phyloP scores from a whole-genome alignment of 2,888 invertebrate species.

The Andrena minutula region DNA sequence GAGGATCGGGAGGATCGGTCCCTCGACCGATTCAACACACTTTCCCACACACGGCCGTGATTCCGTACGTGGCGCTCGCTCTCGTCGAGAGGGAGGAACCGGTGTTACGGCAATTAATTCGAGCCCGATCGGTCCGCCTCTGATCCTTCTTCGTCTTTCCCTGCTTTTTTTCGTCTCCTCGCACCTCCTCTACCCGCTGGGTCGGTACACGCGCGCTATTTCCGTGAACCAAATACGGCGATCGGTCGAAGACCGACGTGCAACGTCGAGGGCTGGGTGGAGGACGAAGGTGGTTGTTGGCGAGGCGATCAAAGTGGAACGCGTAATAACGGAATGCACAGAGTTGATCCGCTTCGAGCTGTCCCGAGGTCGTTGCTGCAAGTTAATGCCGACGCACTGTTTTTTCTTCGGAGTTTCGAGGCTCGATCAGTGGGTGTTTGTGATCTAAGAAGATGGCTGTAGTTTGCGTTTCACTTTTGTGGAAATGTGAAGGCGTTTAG shows the following conservation, averaged over 20 bases:
- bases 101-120: slow-evolving; percentile 73
- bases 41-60: slow-evolving; percentile 65
- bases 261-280: slow-evolving; percentile 33
- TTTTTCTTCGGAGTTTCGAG: not conserved
- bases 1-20: slow-evolving; percentile 17
- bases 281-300: slow-evolving; percentile 49
- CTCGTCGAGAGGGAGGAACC: slow-evolving; percentile 70
- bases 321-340: slow-evolving; percentile 74
- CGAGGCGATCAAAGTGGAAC: slow-evolving; percentile 70
- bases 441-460: not conserved
- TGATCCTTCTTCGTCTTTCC: slow-evolving; percentile 54
- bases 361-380: slow-evolving; percentile 24
- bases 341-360: slow-evolving; percentile 65
- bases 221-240: slow-evolving; percentile 73
- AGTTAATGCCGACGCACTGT: not conserved
- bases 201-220: slow-evolving; percentile 62
- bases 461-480: not conserved
- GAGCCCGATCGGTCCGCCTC: slow-evolving; percentile 67
- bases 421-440: slow-evolving; percentile 20
- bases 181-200: not conserved
- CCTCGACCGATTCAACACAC: slow-evolving; percentile 59
- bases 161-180: slow-evolving; percentile 17
- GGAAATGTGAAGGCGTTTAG: not conserved
- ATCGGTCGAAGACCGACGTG: slow-evolving; percentile 51
- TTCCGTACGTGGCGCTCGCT: slow-evolving; percentile 64